phyloP scores from a whole-genome alignment of 2,888 invertebrate species.

The Empis livida region DNA sequence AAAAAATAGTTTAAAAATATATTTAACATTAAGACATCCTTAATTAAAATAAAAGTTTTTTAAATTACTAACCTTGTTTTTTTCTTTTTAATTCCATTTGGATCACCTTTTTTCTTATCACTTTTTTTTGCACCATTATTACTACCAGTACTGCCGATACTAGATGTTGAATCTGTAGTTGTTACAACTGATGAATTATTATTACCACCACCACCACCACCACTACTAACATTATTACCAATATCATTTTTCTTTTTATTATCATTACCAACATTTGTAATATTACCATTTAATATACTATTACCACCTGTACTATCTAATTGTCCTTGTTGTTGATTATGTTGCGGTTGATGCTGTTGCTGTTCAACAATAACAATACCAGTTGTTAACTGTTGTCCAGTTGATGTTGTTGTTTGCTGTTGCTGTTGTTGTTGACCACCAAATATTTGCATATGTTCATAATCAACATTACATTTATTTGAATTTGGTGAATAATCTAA shows the following conservation, averaged over 20 bases:
- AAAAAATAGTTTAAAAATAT: neutral
- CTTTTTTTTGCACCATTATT: constrained; percentile 44
- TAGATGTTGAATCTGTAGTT: constrained; percentile 29
- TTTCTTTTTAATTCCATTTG: constrained; percentile 81
- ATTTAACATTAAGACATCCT: too few species aligned
- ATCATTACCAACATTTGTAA: too few species aligned
- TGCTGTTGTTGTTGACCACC: constrained; percentile 17
- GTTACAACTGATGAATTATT: constrained; percentile 31
- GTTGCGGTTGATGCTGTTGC: constrained; percentile 5
- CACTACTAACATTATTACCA: neutral
- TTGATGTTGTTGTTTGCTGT: constrained; percentile 18
- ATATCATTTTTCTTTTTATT: neutral
- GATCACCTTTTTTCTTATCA: constrained; percentile 69
- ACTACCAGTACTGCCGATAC: constrained; percentile 24
- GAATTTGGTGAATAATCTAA: constrained; percentile 12
- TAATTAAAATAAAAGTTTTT: too few species aligned
- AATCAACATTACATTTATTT: constrained; percentile 12
- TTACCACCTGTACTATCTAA: too few species aligned
- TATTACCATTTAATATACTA: too few species aligned
- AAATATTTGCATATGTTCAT: constrained; percentile 31
- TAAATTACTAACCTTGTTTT: constrained; percentile 61
- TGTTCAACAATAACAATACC: too few species aligned
- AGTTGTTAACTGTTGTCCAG: constrained; percentile 3
- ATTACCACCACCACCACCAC: constrained; percentile 17
- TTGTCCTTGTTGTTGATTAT: neutral